Base-by-base conservation (phyloP, 2,113 vertebrate species). In the Phalacrocorax aristotelis region DNA sequence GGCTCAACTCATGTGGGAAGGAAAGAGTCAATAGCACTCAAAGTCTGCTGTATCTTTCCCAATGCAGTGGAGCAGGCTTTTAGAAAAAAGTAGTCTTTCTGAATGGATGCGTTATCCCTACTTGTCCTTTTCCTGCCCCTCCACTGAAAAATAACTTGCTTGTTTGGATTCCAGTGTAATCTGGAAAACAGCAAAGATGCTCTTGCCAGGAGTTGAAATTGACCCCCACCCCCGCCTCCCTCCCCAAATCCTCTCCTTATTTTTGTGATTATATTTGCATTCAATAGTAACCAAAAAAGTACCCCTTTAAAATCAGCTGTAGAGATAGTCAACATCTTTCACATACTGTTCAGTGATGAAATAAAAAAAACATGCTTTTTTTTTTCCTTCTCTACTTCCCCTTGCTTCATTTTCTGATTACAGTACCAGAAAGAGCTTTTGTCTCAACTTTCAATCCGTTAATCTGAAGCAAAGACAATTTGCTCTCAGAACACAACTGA, bases 321-420 rank as follows among this genome's bases (percentile, higher is more conserved):
- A 23, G 17, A 64, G 11, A 7, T 15, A 23, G 34, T 51, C 44
- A 77, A 10, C 25, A 26, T 25, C 20, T 44, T 57, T 58, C 27
- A 64, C 23, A 48, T 58, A 18, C 19, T 68, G 25, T 15, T 30
- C 40, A 51, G 22, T 61, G 25, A 48, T 52, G 11, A 78, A 62
- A 86, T 17, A 13, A 4, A 38, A 61, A 74, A 64, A 17, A 1
- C 2, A 13, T 6, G 0, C 11, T 44, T 20, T 55, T 11, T 11
- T 21, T 83, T 49, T 36, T 38, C 40, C 6, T 30, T 60, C 11
- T 74, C 26, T 66, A 15, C 38, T 65, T 89, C 60, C 13, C 18
- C 29, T 77, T 36, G 8, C 16, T 87, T 87, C 10, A 19, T 65
- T 71, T 88, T 89, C 49, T 87, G 49, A 27, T 87, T 81, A 72